These are phyloP conservation scores for Tylochromis polylepis DNA, from an alignment of 2,113 vertebrate genomes.

Conservation along the genomic window DNA sequence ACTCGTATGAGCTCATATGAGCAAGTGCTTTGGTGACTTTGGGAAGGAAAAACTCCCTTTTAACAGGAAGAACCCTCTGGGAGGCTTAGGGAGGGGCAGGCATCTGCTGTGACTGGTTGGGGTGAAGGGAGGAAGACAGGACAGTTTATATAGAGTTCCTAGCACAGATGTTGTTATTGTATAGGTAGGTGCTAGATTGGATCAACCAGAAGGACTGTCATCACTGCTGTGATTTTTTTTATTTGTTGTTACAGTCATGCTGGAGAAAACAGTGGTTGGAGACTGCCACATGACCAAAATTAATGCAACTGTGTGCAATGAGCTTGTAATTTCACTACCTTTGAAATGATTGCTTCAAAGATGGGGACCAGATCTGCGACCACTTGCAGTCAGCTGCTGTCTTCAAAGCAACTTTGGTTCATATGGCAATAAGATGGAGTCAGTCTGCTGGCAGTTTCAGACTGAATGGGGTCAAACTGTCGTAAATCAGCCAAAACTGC, in stretches of 20 bases:
- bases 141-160: background rate
- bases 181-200: background rate
- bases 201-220: background rate
- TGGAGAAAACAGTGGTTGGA: background rate
- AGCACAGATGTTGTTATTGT: background rate
- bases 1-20: background rate
- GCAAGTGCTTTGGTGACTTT: background rate
- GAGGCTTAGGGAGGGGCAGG: too few species aligned
- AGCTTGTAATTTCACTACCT: background rate
- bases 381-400: background rate
- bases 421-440: background rate
- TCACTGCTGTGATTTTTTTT: background rate
- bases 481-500: background rate
- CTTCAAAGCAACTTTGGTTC: background rate
- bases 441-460: background rate
- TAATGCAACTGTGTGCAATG: background rate
- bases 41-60: background rate
- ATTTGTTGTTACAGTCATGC: background rate
- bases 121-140: background rate
- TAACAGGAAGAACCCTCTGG: background rate
- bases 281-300: background rate
- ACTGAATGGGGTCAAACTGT: background rate
- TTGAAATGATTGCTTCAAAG: background rate
- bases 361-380: background rate
- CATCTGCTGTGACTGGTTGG: too few species aligned